Evolutionary conservation across 53 echinoderm and acorn worm species (phyloP).

Genomic region (Apostichopus leukothele): DNA sequence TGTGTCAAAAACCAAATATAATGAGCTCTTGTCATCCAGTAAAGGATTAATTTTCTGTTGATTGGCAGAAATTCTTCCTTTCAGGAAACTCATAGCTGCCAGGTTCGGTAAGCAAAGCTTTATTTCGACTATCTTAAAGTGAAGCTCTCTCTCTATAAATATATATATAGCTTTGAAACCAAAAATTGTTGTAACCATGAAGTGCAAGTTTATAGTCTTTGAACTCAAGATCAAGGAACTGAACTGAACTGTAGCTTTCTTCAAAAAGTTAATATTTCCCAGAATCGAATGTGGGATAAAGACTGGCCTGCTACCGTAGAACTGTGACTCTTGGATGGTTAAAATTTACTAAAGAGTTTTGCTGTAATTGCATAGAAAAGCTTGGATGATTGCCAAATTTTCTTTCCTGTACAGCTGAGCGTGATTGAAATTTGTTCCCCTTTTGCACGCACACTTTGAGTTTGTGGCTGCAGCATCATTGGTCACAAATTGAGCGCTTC

Average conservation of each 20-base stretch:
- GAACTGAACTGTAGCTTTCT: no score
- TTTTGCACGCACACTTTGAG: conserved; percentile 26
- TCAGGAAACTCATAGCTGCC: conserved; percentile 8
- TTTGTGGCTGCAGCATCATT: conserved; percentile 16
- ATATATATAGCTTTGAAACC: no score
- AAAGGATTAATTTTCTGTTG: background rate
- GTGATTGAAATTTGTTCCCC: background rate
- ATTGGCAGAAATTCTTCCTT: background rate
- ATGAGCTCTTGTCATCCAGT: background rate
- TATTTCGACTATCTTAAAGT: background rate
- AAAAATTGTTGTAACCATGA: no score
- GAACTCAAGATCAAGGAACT: no score
- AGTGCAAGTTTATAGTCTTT: no score
- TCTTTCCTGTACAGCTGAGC: background rate
- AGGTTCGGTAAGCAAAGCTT: background rate
- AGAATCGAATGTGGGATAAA: no score
- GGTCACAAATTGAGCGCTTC: conserved; percentile 44
- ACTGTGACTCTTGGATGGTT: background rate
- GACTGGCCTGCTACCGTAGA: background rate
- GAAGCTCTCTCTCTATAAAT: no score
- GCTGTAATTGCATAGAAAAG: background rate
- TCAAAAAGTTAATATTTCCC: no score
- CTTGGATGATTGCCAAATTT: conserved; percentile 3
- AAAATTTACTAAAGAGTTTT: background rate
- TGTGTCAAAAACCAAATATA: no score